A percentile compares a stretch with the other conserved stretches of the same genome.
Evolutionary conservation across 2,888 invertebrate genomes (phyloP).

Genomic region (Protonemura montana): DNA sequence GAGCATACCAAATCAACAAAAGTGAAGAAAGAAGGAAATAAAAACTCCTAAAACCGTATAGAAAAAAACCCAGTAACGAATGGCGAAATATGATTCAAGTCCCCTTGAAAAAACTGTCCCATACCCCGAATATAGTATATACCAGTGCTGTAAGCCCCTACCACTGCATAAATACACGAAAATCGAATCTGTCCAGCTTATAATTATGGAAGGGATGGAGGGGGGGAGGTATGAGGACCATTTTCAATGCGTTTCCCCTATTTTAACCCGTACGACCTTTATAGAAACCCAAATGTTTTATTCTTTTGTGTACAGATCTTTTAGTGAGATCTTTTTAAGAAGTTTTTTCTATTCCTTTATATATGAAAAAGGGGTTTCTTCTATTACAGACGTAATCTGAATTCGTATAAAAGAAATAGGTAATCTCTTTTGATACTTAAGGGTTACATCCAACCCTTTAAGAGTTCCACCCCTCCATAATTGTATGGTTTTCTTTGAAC

Average conservation of each 20-base stretch:
- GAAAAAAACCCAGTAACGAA: conserved; percentile 38
- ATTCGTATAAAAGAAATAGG: conserved; percentile 36
- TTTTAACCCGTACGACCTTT: conserved; percentile 41
- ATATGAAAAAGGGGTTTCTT: conserved; percentile 38
- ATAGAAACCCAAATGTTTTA: conserved; percentile 43
- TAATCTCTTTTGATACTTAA: conserved; percentile 39
- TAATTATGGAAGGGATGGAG: neutral
- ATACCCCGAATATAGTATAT: conserved; percentile 15
- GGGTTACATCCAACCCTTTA: conserved; percentile 45
- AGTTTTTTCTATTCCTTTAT: conserved; percentile 38
- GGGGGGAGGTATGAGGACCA: neutral
- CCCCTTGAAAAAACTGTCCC: conserved; percentile 33
- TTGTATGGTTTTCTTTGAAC: conserved; percentile 31
- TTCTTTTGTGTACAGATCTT: conserved; percentile 47
- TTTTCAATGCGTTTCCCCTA: conserved; percentile 31
- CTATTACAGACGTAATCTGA: conserved; percentile 32
- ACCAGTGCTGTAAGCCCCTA: conserved; percentile 13
- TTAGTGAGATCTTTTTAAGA: conserved; percentile 43
- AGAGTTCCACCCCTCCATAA: conserved; percentile 38
- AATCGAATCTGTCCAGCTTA: conserved; percentile 22
- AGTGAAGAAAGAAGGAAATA: conserved; percentile 40
- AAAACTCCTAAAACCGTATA: conserved; percentile 44
- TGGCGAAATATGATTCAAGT: conserved; percentile 43
- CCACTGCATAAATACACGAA: conserved; percentile 34
- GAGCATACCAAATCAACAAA: conserved; percentile 40